A percentile compares a stretch with the other conserved stretches of the same genome.
These are phyloP conservation scores for Caradrina kadenii DNA, from an alignment of 2,888 invertebrate species.

Conservation along the genomic window DNA sequence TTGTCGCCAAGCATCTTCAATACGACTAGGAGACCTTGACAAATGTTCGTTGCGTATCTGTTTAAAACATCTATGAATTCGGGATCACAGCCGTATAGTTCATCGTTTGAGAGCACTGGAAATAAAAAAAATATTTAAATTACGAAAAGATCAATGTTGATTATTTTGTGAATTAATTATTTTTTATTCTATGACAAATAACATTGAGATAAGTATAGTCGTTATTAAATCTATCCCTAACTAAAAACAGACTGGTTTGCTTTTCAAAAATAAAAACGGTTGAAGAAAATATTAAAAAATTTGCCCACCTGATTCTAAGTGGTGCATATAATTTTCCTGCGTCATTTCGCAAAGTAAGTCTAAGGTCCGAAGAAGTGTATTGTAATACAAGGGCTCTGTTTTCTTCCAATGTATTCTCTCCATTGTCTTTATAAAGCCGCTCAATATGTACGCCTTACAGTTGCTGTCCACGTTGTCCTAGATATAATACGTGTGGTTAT, in stretches of 20 bases:
- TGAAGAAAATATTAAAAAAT: not conserved
- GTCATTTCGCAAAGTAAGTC: conserved; percentile 95
- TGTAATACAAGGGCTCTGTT: conserved; percentile 92
- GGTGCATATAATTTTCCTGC: conserved; percentile 96
- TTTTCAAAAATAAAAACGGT: not conserved
- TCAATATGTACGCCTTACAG: conserved; percentile 95
- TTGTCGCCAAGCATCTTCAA: conserved; percentile 93
- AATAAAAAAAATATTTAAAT: conserved; percentile 57
- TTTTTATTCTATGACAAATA: not conserved
- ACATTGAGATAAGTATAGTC: not conserved
- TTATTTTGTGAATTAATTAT: not conserved
- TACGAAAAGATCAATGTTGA: not conserved
- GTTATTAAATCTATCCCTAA: too few relatives aligned
- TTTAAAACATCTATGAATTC: conserved; percentile 96
- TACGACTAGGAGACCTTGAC: conserved; percentile 94
- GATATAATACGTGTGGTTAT: conserved; percentile 53
- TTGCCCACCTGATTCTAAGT: conserved; percentile 94
- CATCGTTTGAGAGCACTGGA: conserved; percentile 97
- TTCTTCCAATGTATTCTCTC: conserved; percentile 94
- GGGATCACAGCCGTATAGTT: conserved; percentile 96
- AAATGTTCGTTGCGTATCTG: conserved; percentile 93
- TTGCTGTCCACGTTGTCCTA: conserved; percentile 96
- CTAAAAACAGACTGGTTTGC: too few relatives aligned
- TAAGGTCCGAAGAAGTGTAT: conserved; percentile 94
- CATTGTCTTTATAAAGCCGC: conserved; percentile 95